Conservation (phyloP, 2,113 vertebrate genomes). For the Tachysurus fulvidraco region DNA sequence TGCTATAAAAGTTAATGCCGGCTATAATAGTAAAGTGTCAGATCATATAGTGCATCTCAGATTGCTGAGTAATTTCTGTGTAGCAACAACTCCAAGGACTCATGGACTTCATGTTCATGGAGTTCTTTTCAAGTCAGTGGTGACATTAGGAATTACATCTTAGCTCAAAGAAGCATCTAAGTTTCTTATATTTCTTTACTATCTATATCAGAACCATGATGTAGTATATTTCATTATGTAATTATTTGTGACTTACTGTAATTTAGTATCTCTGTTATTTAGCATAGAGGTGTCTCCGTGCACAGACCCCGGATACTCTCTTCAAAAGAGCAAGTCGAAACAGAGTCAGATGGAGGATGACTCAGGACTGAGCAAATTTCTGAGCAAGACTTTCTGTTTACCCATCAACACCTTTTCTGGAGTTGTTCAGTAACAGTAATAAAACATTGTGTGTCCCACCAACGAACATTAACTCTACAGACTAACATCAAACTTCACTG, state of each 20-base stretch:
- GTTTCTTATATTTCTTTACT: background rate
- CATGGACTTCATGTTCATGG: background rate
- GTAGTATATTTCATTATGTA: background rate
- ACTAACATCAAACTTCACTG: slow-evolving; percentile 8
- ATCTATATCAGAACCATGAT: background rate
- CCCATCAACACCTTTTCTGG: slow-evolving; percentile 89
- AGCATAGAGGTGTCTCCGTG: slow-evolving; percentile 83
- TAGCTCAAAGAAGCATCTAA: background rate
- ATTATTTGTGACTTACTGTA: background rate
- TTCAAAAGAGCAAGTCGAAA: slow-evolving; percentile 65
- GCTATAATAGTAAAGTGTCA: too few relatives aligned
- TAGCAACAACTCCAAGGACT: background rate
- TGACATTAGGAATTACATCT: background rate
- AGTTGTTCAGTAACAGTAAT: slow-evolving; percentile 66
- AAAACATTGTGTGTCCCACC: background rate
- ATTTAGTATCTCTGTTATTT: slow-evolving; percentile 26
- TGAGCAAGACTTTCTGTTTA: slow-evolving; percentile 77
- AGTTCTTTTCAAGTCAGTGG: background rate
- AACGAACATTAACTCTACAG: background rate
- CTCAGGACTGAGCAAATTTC: slow-evolving; percentile 64
- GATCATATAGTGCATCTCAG: too few relatives aligned
- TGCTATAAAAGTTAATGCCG: too few relatives aligned
- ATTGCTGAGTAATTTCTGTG: too few relatives aligned
- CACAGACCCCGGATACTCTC: slow-evolving; percentile 77
- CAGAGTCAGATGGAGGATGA: slow-evolving; percentile 53